Conservation (phyloP, 2,797 vertebrate species). For the Benthosema pterotum region DNA sequence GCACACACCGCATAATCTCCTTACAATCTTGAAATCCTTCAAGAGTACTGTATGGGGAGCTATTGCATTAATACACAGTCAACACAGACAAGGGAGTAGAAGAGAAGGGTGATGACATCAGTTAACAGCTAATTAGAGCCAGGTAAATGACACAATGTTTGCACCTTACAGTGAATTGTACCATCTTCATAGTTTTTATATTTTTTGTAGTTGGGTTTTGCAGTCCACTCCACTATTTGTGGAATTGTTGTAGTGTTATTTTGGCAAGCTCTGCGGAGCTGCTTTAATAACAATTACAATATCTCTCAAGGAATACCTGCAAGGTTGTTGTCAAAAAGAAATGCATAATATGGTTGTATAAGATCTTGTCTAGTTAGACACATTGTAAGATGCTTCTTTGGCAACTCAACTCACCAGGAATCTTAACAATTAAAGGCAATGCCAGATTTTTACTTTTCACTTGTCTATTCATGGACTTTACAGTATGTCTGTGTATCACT, state of each 20-base stretch:
- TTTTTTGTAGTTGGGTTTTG: conserved; percentile 3
- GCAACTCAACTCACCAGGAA: conserved; percentile 58
- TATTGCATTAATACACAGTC: not conserved
- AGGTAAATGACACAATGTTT: conserved; percentile 21
- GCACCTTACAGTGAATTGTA: conserved; percentile 8
- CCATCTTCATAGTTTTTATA: not conserved
- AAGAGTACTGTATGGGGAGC: conserved; percentile 6
- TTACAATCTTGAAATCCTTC: conserved; percentile 12
- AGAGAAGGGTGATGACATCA: too few species aligned
- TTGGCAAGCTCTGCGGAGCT: conserved; percentile 20
- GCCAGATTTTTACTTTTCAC: too few species aligned
- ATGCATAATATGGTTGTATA: conserved; percentile 29
- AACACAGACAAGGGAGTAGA: too few species aligned
- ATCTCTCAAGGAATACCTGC: conserved; percentile 12
- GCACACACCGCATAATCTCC: conserved; percentile 14
- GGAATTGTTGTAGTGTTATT: conserved; percentile 12
- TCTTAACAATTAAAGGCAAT: conserved; percentile 18
- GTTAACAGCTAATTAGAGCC: not conserved
- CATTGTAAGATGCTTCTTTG: conserved; percentile 62
- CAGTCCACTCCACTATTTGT: not conserved
- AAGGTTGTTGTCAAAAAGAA: conserved; percentile 23
- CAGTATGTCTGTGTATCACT: too few species aligned
- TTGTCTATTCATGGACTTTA: too few species aligned
- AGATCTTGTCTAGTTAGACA: conserved; percentile 41
- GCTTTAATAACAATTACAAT: conserved; percentile 8